A percentile compares a stretch with the other conserved stretches of the same genome.
Evolutionary conservation across 2,797 vertebrate species (phyloP).

Genomic region (Momotus momota): DNA sequence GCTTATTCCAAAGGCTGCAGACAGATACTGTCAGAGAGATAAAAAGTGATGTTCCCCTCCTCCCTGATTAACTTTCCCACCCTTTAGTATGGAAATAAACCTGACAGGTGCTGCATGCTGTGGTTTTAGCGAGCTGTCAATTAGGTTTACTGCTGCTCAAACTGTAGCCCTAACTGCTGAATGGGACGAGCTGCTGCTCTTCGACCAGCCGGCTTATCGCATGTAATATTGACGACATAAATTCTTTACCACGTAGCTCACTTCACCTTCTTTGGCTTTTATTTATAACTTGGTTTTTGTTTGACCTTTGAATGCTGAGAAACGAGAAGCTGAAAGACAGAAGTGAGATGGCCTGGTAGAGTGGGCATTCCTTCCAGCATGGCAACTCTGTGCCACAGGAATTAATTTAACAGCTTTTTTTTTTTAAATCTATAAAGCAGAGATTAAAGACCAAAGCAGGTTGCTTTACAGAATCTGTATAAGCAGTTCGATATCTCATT

Average conservation of each 20-base stretch:
- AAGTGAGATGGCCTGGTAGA: neutral
- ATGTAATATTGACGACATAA: neutral
- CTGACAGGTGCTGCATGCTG: neutral
- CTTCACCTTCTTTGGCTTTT: neutral
- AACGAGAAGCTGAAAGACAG: neutral
- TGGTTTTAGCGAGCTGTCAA: neutral
- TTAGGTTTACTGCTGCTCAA: slow-evolving; percentile 3
- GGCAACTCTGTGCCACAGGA: neutral
- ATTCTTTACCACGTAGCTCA: slow-evolving; percentile 27
- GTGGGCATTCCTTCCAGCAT: neutral
- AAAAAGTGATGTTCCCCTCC: neutral
- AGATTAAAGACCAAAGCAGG: neutral
- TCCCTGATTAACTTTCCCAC: neutral
- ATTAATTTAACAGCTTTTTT: neutral
- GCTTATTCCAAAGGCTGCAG: neutral
- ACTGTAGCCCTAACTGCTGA: neutral
- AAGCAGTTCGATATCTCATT: neutral
- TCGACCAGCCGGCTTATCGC: neutral
- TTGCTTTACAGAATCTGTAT: neutral
- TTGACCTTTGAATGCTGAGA: slow-evolving; percentile 43
- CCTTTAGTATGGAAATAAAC: slow-evolving; percentile 9
- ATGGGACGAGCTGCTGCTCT: neutral
- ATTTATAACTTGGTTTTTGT: slow-evolving; percentile 15
- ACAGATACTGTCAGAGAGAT: neutral
- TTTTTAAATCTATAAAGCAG: neutral